Conservation (phyloP, 1,140 invertebrate species). For the Delia radicum region DNA sequence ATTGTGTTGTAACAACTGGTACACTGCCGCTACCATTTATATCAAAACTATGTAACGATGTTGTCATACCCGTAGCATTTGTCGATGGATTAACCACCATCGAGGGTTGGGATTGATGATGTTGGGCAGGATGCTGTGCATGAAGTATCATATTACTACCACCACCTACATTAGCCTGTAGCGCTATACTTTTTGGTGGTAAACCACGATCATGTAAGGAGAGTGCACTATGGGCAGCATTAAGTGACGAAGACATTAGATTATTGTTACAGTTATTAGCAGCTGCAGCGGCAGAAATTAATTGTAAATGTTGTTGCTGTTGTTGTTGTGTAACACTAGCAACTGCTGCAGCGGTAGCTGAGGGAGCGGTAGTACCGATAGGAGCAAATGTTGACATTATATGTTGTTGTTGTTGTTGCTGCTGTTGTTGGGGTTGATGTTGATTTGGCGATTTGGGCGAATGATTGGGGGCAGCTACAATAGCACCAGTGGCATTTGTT, state of each 20-base stretch:
- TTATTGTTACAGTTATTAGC: conserved; percentile 38
- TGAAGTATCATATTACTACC: conserved; percentile 31
- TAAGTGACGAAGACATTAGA: conserved; percentile 54
- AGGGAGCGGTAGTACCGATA: not conserved
- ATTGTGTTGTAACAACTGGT: conserved; percentile 43
- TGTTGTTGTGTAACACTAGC: conserved; percentile 48
- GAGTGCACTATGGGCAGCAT: conserved; percentile 38
- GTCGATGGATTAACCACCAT: conserved; percentile 13
- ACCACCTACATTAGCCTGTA: conserved; percentile 30
- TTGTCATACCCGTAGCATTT: conserved; percentile 44
- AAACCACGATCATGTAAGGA: conserved; percentile 42
- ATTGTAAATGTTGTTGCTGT: conserved; percentile 51
- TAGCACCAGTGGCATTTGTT: conserved; percentile 32
- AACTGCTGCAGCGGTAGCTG: conserved; percentile 44
- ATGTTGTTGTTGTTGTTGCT: conserved; percentile 24
- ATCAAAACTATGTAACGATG: conserved; percentile 52
- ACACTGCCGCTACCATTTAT: conserved; percentile 32
- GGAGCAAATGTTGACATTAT: conserved; percentile 28
- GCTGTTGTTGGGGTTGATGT: conserved; percentile 40
- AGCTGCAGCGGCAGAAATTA: conserved; percentile 41
- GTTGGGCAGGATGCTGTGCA: conserved; percentile 34
- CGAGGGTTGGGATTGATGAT: conserved; percentile 29
- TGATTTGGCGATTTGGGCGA: conserved; percentile 55
- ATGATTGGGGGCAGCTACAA: conserved; percentile 38
- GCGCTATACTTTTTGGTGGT: conserved; percentile 47